Evolutionary conservation across 2,797 vertebrate species (phyloP).

Genomic region (Bovichtus variegatus): DNA sequence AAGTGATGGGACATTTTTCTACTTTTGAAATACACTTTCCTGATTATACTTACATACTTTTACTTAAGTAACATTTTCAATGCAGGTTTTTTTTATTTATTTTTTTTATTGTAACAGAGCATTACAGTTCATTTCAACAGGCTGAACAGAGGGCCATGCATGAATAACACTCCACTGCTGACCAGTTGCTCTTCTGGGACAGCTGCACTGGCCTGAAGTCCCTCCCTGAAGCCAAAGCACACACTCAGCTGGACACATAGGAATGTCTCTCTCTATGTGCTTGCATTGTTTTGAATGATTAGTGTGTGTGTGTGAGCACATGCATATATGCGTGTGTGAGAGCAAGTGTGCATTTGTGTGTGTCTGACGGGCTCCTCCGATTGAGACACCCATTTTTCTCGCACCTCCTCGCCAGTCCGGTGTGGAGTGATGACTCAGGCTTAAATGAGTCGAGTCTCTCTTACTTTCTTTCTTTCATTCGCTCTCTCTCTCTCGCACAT

Average conservation of each 20-base stretch:
- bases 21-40: too few relatives aligned
- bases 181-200: conserved; percentile 70
- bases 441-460: conserved; percentile 52
- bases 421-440: conserved; percentile 75
- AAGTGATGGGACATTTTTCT: too few relatives aligned
- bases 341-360: conserved; percentile 9
- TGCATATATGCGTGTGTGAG: not conserved
- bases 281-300: conserved; percentile 44
- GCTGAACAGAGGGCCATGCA: conserved; percentile 5
- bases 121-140: conserved; percentile 16
- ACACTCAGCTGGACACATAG: conserved; percentile 45
- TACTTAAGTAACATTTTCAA: too few relatives aligned
- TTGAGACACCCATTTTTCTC: conserved; percentile 72
- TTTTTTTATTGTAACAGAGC: too few relatives aligned
- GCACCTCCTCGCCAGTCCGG: conserved; percentile 71
- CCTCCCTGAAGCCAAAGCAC: conserved; percentile 53
- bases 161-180: conserved; percentile 32
- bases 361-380: conserved; percentile 74
- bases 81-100: too few relatives aligned
- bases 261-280: conserved; percentile 43
- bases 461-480: conserved; percentile 7
- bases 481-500: not conserved
- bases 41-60: too few relatives aligned
- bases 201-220: conserved; percentile 62
- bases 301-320: conserved; percentile 1